Base-by-base conservation (phyloP, 2,888 invertebrate genomes). In the Girardia tigrina region DNA sequence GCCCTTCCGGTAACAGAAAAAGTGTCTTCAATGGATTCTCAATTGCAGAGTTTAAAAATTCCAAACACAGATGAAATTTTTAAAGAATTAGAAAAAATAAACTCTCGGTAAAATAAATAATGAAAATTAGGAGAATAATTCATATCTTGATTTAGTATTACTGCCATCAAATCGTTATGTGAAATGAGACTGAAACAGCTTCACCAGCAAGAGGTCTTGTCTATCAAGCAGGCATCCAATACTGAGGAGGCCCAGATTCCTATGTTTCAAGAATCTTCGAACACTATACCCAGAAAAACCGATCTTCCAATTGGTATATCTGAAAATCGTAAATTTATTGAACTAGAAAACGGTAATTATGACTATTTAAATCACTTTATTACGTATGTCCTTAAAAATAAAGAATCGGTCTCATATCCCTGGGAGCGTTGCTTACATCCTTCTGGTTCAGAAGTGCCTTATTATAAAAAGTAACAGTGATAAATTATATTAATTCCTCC, bases 361-460 rank as follows among this genome's bases (percentile, higher is more conserved):
- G n/a, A n/a, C n/a, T n/a, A 2, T 12, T 36, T 36, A 16, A 36
- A 16, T 36, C 8, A 36, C 6, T 73, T 20, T 73, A 36, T 8
- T 56, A 12, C 4, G 12, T n/a, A 73, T 56, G 23, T n/a, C 4
- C 8, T 16, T 42, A 12, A 26, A 6, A 42, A 29, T 76, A 70
- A 71, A 75, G 74, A 70, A 27, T 90, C 91, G 80, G 94, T 97
- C 74, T 91, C 92, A 81, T 89, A 90, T 78, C 97, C 97, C 56
- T 98, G 97, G 97, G 97, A 98, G 86, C 88, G 98, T 81, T 92
- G 94, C 78, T 91, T 94, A 14, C 77, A 77, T 76, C 77, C 77
- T 80, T 93, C 94, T 78, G 91, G 91, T 78, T 92, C 91, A 85
- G 92, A 95, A 88, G 94, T 98, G 88, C 98, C 98, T 87, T 98